phyloP scores from a whole-genome alignment of 2,888 invertebrate genomes.

The Tanytarsus gracilentus region DNA sequence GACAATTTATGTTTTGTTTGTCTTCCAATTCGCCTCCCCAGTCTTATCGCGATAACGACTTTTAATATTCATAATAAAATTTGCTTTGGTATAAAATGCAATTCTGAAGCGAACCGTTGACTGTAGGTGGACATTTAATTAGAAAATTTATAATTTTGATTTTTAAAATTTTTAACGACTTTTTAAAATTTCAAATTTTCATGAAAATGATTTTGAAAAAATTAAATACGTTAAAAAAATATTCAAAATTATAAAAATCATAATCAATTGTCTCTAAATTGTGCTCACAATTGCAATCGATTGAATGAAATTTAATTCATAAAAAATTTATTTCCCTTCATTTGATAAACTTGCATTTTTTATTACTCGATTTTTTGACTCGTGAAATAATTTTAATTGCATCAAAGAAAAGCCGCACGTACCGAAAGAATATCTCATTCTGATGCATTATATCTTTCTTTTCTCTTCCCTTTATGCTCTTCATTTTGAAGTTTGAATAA shows the following conservation, averaged over 20 bases:
- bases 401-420: conserved; percentile 24
- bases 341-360: not conserved
- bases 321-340: not conserved
- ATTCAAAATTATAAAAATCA: too few relatives aligned
- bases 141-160: too few relatives aligned
- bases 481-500: not conserved
- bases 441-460: too few relatives aligned
- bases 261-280: too few relatives aligned
- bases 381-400: conserved; percentile 28
- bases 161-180: too few relatives aligned
- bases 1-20: conserved; percentile 29
- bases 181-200: too few relatives aligned
- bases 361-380: conserved; percentile 23
- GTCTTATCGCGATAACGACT: conserved; percentile 16
- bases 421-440: too few relatives aligned
- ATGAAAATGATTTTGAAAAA: too few relatives aligned
- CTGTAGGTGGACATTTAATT: too few relatives aligned
- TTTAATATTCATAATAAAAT: conserved; percentile 27
- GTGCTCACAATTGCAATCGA: too few relatives aligned
- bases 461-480: not conserved
- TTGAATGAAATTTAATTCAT: conserved; percentile 22
- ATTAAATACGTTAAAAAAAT: too few relatives aligned
- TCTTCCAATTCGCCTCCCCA: not conserved
- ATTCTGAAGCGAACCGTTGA: too few relatives aligned
- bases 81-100: conserved; percentile 7